Percentiles rank a stretch among this genome's conserved stretches.
Conservation (phyloP, 2,797 vertebrate species). For the Odontamblyopus rebecca region DNA sequence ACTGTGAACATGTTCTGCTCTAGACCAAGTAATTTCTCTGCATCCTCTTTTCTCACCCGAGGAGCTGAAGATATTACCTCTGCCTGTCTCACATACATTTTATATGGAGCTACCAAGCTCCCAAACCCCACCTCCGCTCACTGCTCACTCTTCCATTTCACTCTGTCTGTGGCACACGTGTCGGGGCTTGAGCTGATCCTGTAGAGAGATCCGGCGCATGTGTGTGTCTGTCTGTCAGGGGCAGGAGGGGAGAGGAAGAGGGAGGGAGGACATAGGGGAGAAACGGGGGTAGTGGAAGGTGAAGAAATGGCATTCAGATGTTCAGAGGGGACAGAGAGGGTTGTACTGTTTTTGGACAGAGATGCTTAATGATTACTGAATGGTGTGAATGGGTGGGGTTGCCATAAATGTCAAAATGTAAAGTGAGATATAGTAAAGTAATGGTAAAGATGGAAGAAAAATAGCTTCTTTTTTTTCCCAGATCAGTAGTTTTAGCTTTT, state of each 20-base stretch:
- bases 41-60: conserved; percentile 43
- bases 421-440: background rate
- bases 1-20: conserved; percentile 14
- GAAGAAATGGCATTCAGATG: conserved; percentile 28
- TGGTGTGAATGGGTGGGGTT: background rate
- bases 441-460: background rate
- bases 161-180: conserved; percentile 61
- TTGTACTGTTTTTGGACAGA: conserved; percentile 36
- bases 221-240: conserved; percentile 8
- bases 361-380: background rate
- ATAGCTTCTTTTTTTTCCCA: background rate
- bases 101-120: conserved; percentile 34
- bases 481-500: too few species aligned
- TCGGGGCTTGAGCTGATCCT: conserved; percentile 77
- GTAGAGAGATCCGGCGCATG: conserved; percentile 48
- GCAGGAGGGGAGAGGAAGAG: background rate
- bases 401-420: background rate
- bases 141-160: conserved; percentile 35
- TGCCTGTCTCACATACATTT: conserved; percentile 43
- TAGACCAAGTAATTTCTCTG: conserved; percentile 48
- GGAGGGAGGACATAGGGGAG: conserved; percentile 8
- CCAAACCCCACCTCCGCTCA: conserved; percentile 17
- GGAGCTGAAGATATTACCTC: conserved; percentile 68
- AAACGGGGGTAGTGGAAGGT: conserved; percentile 11
- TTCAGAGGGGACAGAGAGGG: conserved; percentile 31